A percentile compares a stretch with the other conserved stretches of the same genome.
Evolutionary conservation across 2,113 vertebrate genomes (phyloP).

Genomic region (Etheostoma spectabile): DNA sequence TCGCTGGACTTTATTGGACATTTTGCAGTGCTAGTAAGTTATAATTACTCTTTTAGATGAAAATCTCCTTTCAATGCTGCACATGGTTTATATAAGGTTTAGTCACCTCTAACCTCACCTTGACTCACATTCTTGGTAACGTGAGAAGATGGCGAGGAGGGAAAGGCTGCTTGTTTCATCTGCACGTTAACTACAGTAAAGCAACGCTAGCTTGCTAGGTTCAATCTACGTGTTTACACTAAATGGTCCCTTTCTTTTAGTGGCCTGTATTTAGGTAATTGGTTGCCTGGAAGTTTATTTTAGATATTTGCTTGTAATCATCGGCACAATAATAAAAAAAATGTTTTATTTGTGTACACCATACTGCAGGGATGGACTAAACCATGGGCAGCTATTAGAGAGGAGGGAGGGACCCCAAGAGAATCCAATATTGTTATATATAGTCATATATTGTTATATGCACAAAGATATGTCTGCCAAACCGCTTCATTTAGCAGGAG

Average conservation of each 20-base stretch:
- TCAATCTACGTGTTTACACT: no score
- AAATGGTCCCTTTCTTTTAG: not conserved
- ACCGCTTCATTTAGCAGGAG: not conserved
- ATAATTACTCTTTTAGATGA: not conserved
- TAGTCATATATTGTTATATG: not conserved
- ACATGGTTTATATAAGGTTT: not conserved
- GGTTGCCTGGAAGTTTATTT: not conserved
- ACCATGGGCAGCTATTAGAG: not conserved
- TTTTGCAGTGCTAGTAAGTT: not conserved
- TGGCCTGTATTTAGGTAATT: not conserved
- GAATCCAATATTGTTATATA: not conserved
- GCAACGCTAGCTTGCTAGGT: not conserved
- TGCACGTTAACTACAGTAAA: not conserved
- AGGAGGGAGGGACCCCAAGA: not conserved
- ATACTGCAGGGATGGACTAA: not conserved
- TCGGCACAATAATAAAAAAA: not conserved
- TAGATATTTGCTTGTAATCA: not conserved
- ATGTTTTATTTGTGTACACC: not conserved
- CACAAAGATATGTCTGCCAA: not conserved
- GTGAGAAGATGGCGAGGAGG: not conserved
- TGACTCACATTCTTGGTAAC: not conserved
- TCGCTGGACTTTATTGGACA: no score
- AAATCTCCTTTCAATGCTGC: not conserved
- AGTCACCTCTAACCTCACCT: not conserved
- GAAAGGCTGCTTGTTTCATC: not conserved